Evolutionary conservation across 2,797 vertebrate species (phyloP).

Genomic region (Glossophaga mutica): DNA sequence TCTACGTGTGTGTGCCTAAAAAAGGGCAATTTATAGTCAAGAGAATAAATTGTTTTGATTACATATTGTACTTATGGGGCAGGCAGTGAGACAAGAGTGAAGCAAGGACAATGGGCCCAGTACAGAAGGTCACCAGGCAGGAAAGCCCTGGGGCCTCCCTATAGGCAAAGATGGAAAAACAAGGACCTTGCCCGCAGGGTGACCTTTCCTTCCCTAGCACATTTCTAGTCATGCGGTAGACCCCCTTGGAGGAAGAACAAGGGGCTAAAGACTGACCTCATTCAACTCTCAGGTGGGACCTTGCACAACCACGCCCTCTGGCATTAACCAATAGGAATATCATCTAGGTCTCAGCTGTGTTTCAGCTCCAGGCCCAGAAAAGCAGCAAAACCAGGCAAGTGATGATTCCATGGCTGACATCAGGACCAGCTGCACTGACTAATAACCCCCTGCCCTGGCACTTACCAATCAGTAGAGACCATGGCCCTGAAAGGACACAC

Average conservation of each 20-base stretch:
- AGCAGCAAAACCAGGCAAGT: neutral
- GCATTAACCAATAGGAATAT: neutral
- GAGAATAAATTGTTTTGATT: slow-evolving; percentile 3
- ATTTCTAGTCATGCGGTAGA: neutral
- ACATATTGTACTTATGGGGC: neutral
- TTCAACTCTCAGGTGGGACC: neutral
- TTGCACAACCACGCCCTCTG: neutral
- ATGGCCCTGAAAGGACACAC: neutral
- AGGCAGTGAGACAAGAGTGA: neutral
- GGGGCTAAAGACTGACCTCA: neutral
- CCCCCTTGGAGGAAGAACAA: neutral
- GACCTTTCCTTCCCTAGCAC: neutral
- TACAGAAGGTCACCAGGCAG: neutral
- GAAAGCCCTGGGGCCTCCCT: neutral
- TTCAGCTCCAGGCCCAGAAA: neutral
- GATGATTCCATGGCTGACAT: neutral
- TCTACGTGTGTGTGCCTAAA: neutral
- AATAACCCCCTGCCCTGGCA: neutral
- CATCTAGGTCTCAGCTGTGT: neutral
- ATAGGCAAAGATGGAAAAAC: neutral
- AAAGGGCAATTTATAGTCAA: neutral
- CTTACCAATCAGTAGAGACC: neutral
- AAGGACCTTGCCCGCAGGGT: neutral
- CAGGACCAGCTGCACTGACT: neutral
- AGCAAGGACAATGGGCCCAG: neutral